Evolutionary conservation across 2,888 invertebrate genomes (phyloP).

Genomic region (Kuschelorhynchus macadamiae): DNA sequence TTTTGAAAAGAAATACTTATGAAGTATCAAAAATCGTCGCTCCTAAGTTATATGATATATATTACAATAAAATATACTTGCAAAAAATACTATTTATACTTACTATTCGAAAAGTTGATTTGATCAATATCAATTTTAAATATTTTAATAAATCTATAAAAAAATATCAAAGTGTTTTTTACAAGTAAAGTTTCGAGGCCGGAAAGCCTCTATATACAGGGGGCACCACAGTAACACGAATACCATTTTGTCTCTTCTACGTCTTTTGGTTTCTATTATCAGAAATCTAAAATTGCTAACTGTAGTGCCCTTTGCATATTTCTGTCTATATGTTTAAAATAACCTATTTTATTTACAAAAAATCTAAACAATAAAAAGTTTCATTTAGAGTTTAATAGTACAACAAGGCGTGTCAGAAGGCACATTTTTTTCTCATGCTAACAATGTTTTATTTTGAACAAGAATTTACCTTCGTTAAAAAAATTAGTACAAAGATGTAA

Average conservation of each 20-base stretch:
- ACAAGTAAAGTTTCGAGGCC: constrained; percentile 16
- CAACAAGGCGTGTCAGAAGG: constrained; percentile 29
- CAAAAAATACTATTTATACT: constrained; percentile 12
- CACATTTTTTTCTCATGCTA: constrained; percentile 20
- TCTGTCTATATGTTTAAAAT: constrained; percentile 3
- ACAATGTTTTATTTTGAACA: not conserved
- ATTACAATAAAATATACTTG: constrained; percentile 15
- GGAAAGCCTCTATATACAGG: not conserved
- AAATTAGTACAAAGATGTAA: too few relatives aligned
- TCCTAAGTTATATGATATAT: constrained; percentile 1
- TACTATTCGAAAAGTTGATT: not conserved
- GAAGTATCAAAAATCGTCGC: constrained; percentile 7
- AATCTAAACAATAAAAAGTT: constrained; percentile 35
- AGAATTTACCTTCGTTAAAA: too few relatives aligned
- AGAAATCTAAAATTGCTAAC: too few relatives aligned
- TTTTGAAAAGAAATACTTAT: constrained; percentile 14
- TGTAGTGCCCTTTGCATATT: constrained; percentile 1
- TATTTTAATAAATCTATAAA: not conserved
- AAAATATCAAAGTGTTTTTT: constrained; percentile 22
- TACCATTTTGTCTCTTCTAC: too few relatives aligned
- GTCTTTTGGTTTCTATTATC: too few relatives aligned
- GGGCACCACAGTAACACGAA: not conserved
- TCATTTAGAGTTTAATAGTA: constrained; percentile 29
- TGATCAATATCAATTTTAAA: not conserved
- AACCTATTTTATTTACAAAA: constrained; percentile 29